A percentile compares a stretch with the other conserved stretches of the same genome.
Evolutionary conservation across 2,113 vertebrate species (phyloP).

Genomic region (Xyrauchen texanus): DNA sequence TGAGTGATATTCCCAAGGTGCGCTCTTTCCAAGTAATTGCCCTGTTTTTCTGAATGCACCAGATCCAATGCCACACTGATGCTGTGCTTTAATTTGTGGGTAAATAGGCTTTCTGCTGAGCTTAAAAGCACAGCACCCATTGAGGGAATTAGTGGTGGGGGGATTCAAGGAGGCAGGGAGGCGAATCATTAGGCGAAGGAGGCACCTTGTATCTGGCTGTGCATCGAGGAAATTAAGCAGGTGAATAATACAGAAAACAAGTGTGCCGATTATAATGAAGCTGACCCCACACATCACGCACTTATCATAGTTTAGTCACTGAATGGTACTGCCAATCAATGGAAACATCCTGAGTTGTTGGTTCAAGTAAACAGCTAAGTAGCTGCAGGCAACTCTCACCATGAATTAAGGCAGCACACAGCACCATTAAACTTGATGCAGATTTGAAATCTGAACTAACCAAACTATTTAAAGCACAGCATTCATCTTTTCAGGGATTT

Average conservation of each 20-base stretch:
- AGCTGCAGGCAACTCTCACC: slow-evolving; percentile 14
- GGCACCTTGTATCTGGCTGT: slow-evolving; percentile 50
- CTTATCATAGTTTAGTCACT: slow-evolving; percentile 31
- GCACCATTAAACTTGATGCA: not conserved
- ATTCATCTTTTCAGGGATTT: not conserved
- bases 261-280: slow-evolving; percentile 56
- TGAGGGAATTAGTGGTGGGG: slow-evolving; percentile 61
- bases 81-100: slow-evolving; percentile 66
- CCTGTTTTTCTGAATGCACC: slow-evolving; percentile 61
- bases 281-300: slow-evolving; percentile 53
- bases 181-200: slow-evolving; percentile 56
- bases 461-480: not conserved
- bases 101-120: slow-evolving; percentile 73
- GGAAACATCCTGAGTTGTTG: not conserved
- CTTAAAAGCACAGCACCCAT: slow-evolving; percentile 64
- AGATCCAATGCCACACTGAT: slow-evolving; percentile 55
- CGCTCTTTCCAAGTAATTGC: slow-evolving; percentile 68
- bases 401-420: slow-evolving; percentile 8
- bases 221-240: slow-evolving; percentile 42
- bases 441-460: slow-evolving; percentile 1
- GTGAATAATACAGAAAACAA: slow-evolving; percentile 46
- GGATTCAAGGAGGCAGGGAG: slow-evolving; percentile 53
- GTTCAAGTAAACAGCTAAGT: slow-evolving; percentile 29
- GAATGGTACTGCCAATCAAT: slow-evolving; percentile 41
- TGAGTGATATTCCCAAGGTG: slow-evolving; percentile 63